Evolutionary conservation across 92 coral and sea anemone genomes (phyloP).

Genomic region (Meandrina meandrites): DNA sequence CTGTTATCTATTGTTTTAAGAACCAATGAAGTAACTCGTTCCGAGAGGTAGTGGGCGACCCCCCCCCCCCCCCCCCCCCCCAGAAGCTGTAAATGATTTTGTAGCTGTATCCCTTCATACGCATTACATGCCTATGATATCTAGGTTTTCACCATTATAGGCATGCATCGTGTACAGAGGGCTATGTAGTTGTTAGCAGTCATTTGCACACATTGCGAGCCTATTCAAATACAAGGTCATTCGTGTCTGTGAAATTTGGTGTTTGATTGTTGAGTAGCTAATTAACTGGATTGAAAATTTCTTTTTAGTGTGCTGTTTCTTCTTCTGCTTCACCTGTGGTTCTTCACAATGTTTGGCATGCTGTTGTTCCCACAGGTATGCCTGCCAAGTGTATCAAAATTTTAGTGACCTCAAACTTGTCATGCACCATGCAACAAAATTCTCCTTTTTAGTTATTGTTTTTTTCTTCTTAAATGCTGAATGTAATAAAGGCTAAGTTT

Average conservation of each 20-base stretch:
- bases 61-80: too few relatives aligned
- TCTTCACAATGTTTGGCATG: conserved; percentile 98
- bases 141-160: neutral
- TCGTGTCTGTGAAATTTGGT: neutral
- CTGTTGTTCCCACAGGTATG: conserved; percentile 77
- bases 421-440: neutral
- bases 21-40: too few relatives aligned
- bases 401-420: too few relatives aligned
- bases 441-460: neutral
- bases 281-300: neutral
- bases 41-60: too few relatives aligned
- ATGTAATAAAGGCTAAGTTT: too few relatives aligned
- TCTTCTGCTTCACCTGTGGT: conserved; percentile 84
- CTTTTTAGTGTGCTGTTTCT: conserved; percentile 85
- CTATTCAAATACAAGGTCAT: neutral
- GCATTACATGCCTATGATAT: neutral
- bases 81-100: too few relatives aligned
- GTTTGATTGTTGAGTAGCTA: neutral
- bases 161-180: neutral
- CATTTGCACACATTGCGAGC: neutral
- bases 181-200: neutral
- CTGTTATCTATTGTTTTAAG: too few relatives aligned
- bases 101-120: too few relatives aligned
- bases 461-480: too few relatives aligned
- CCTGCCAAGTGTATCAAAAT: neutral